These are phyloP conservation scores for Cerastis rubricosa DNA, from an alignment of 2,888 invertebrate species.

Conservation along the genomic window DNA sequence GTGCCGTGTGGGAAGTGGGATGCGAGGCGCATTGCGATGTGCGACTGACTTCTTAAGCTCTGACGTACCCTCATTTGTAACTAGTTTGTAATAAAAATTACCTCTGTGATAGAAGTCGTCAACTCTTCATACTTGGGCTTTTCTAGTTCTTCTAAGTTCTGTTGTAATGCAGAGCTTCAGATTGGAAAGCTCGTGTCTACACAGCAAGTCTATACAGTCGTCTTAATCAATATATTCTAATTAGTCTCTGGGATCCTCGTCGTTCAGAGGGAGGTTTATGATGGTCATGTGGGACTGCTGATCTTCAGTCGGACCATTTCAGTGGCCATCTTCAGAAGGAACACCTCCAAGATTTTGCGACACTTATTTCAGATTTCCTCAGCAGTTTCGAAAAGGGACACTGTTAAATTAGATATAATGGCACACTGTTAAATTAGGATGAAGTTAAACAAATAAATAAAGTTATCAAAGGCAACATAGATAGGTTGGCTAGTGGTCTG, in stretches of 20 bases:
- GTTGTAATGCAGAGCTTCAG: slow-evolving; percentile 16
- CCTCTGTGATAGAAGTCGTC: slow-evolving; percentile 18
- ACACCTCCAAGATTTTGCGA: neutral
- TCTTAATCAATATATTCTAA: neutral
- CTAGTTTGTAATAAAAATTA: slow-evolving; percentile 54
- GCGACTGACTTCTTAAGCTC: slow-evolving; percentile 3
- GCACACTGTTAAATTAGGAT: too few species aligned
- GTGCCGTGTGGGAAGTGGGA: slow-evolving; percentile 60
- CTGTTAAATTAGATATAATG: too few species aligned
- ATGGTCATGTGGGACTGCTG: neutral
- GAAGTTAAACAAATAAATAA: too few species aligned
- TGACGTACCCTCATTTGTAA: slow-evolving; percentile 56
- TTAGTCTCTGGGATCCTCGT: neutral
- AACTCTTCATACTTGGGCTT: slow-evolving; percentile 15
- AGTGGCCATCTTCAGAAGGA: neutral
- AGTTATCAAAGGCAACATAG: neutral
- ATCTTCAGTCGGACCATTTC: neutral
- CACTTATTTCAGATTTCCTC: neutral
- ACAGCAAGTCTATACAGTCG: neutral
- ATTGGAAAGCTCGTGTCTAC: neutral
- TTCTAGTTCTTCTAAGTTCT: slow-evolving; percentile 11
- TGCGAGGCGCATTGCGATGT: slow-evolving; percentile 56
- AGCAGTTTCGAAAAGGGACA: neutral
- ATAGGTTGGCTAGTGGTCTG: neutral
- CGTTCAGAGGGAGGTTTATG: neutral